Evolutionary conservation across 2,888 invertebrate genomes (phyloP).

Genomic region (Orthosia gracilis): DNA sequence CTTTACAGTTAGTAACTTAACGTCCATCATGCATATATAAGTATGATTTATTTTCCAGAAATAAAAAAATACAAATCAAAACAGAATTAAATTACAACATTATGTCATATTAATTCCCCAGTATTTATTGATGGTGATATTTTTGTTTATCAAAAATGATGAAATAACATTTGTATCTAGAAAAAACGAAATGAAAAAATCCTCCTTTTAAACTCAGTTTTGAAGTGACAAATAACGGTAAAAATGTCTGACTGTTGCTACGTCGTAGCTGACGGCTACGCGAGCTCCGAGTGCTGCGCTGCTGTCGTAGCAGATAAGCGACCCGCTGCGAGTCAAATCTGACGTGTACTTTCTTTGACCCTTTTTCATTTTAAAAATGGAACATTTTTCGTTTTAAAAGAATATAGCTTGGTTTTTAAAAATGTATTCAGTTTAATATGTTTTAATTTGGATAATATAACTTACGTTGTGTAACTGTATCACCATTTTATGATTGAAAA

Average conservation of each 20-base stretch:
- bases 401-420: not conserved
- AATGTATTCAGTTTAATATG: not conserved
- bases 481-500: no score
- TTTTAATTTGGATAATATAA: no score
- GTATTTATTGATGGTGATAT: no score
- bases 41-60: no score
- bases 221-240: not conserved
- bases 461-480: no score
- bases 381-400: not conserved
- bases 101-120: no score
- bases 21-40: no score
- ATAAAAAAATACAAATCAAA: not conserved
- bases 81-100: not conserved
- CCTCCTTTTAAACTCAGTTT: not conserved
- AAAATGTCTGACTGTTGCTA: slow-evolving; percentile 6
- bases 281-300: slow-evolving; percentile 20
- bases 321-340: slow-evolving; percentile 28
- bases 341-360: slow-evolving; percentile 16
- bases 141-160: no score
- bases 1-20: no score
- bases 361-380: slow-evolving; percentile 9
- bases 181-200: not conserved
- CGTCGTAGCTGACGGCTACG: slow-evolving; percentile 35
- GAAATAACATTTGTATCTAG: no score
- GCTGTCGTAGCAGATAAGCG: slow-evolving; percentile 41